A percentile compares a stretch with the other conserved stretches of the same genome.
These are phyloP conservation scores for Melanostigma gelatinosum DNA, from an alignment of 2,113 vertebrate species.

Conservation along the genomic window DNA sequence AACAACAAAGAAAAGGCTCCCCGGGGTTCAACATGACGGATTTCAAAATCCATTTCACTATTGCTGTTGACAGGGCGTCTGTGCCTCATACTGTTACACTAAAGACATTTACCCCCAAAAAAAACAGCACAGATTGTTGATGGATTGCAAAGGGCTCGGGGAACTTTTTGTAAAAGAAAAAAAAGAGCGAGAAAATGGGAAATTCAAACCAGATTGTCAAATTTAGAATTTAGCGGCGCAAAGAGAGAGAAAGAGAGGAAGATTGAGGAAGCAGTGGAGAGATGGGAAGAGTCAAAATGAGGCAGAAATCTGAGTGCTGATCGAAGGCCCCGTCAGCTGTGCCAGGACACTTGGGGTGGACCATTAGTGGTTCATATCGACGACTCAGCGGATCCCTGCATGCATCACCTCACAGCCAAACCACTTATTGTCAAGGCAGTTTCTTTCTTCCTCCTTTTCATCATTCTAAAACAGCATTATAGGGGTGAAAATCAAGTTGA, in stretches of 20 bases:
- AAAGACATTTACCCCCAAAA: slow-evolving; percentile 36
- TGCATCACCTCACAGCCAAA: slow-evolving; percentile 45
- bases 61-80: slow-evolving; percentile 25
- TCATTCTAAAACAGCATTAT: background rate
- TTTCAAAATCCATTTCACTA: slow-evolving; percentile 26
- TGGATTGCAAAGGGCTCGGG: slow-evolving; percentile 26
- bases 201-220: slow-evolving; percentile 73
- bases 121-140: slow-evolving; percentile 33
- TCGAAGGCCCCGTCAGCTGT: slow-evolving; percentile 44
- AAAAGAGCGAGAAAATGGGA: slow-evolving; percentile 36
- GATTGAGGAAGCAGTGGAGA: slow-evolving; percentile 19
- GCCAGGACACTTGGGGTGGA: slow-evolving; percentile 40
- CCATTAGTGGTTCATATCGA: slow-evolving; percentile 54
- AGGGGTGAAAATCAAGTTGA: background rate
- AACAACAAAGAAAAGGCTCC: background rate
- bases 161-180: slow-evolving; percentile 18
- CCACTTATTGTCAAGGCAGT: slow-evolving; percentile 20
- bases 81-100: slow-evolving; percentile 35
- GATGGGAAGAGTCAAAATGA: slow-evolving; percentile 42
- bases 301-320: slow-evolving; percentile 38
- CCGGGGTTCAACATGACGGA: background rate
- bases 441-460: slow-evolving; percentile 1
- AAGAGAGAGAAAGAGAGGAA: background rate
- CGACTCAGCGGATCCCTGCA: slow-evolving; percentile 35
- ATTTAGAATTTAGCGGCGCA: slow-evolving; percentile 8